Conservation (phyloP, 2,797 vertebrate genomes). For the Macropodus opercularis region DNA sequence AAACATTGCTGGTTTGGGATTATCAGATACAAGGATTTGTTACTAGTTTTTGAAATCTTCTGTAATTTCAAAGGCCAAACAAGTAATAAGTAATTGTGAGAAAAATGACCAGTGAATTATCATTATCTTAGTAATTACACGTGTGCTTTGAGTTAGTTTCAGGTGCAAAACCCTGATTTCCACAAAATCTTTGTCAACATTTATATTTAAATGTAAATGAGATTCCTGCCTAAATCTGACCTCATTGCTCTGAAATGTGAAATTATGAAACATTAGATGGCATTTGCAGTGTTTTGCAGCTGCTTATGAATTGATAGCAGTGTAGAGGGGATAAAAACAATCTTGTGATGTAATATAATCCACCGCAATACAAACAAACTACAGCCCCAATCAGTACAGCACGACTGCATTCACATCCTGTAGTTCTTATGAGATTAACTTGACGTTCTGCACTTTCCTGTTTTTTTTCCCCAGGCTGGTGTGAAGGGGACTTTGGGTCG, state of each 20-base stretch:
- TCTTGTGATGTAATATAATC: constrained; percentile 38
- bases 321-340: constrained; percentile 24
- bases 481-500: constrained; percentile 98
- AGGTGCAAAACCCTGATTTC: background rate
- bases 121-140: background rate
- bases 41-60: background rate
- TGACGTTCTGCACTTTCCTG: background rate
- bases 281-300: constrained; percentile 11
- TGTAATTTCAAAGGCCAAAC: background rate
- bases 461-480: constrained; percentile 85
- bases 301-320: background rate
- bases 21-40: background rate
- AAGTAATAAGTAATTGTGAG: background rate
- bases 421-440: constrained; percentile 6
- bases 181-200: background rate
- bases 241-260: background rate
- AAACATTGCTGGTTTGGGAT: too few relatives aligned
- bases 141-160: background rate
- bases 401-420: background rate
- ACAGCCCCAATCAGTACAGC: constrained; percentile 5
- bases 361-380: constrained; percentile 19
- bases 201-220: background rate
- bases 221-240: background rate
- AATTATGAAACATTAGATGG: background rate
- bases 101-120: background rate